These are phyloP conservation scores for Alfaro cultratus DNA, from an alignment of 2,797 vertebrate genomes.

Conservation along the genomic window DNA sequence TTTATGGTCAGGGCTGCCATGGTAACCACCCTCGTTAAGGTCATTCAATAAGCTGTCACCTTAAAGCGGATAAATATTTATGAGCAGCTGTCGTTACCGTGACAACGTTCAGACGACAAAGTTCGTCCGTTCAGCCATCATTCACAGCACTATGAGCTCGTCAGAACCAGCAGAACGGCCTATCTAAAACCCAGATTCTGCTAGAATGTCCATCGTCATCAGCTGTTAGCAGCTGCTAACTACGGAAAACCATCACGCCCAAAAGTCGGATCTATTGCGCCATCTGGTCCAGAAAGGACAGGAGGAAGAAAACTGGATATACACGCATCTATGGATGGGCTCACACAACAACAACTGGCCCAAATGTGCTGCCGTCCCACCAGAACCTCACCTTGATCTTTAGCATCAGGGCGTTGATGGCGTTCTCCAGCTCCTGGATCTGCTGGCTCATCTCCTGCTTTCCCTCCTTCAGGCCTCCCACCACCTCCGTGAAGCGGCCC, in stretches of 20 bases:
- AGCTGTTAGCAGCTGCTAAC: neutral
- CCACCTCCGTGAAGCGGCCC: constrained; percentile 90
- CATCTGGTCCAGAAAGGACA: neutral
- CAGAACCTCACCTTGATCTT: constrained; percentile 89
- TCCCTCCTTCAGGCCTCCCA: constrained; percentile 90
- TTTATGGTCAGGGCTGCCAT: neutral
- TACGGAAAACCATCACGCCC: neutral
- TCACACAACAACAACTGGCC: no score
- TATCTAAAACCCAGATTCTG: neutral
- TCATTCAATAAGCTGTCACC: neutral
- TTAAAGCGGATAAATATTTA: constrained; percentile 55
- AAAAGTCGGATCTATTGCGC: neutral
- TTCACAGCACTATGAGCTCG: neutral
- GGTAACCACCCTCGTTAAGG: neutral
- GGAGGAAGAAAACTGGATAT: neutral
- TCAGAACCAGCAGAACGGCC: neutral
- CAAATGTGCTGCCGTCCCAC: no score
- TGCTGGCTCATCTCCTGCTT: constrained; percentile 91
- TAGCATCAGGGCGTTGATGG: constrained; percentile 84
- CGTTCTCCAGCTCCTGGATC: constrained; percentile 86
- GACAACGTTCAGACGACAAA: neutral
- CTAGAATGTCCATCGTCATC: no score
- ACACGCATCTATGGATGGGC: no score
- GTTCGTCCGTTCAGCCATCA: neutral
- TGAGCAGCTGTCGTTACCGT: constrained; percentile 38